These are phyloP conservation scores for Galerucella nymphaeae DNA, from an alignment of 2,888 invertebrate genomes.

Conservation along the genomic window DNA sequence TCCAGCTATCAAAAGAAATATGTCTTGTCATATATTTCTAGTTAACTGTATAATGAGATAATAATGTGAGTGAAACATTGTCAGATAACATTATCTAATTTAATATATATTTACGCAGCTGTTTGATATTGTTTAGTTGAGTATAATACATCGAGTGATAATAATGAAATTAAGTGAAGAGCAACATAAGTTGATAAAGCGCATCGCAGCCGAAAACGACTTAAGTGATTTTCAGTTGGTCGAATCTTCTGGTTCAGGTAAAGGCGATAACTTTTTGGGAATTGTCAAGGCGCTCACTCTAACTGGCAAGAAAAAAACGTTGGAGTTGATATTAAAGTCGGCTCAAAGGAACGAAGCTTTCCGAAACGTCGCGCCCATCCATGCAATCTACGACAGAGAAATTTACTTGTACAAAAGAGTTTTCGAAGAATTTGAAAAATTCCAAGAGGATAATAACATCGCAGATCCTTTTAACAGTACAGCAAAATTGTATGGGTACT, in stretches of 20 bases:
- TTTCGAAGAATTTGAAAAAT: constrained; percentile 47
- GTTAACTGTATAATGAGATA: too few species aligned
- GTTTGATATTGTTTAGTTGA: not conserved
- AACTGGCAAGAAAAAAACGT: constrained; percentile 21
- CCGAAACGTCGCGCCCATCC: constrained; percentile 47
- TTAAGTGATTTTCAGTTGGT: constrained; percentile 17
- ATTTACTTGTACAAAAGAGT: constrained; percentile 53
- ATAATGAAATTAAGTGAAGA: constrained; percentile 10
- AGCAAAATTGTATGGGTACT: constrained; percentile 41
- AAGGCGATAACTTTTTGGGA: constrained; percentile 46
- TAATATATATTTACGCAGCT: too few species aligned
- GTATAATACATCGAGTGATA: not conserved
- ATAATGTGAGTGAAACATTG: too few species aligned
- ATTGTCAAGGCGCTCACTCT: constrained; percentile 42
- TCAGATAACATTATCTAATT: too few species aligned
- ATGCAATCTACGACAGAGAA: constrained; percentile 51
- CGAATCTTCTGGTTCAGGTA: constrained; percentile 4
- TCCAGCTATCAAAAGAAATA: too few species aligned
- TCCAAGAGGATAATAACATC: constrained; percentile 41
- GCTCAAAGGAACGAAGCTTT: constrained; percentile 48
- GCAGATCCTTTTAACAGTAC: constrained; percentile 18
- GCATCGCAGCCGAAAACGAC: constrained; percentile 30
- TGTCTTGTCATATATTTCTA: too few species aligned
- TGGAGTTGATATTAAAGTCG: constrained; percentile 55
- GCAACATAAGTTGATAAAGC: constrained; percentile 23